Conservation (phyloP, 2,888 invertebrate species). For the Disparrhopalites patrizii region DNA sequence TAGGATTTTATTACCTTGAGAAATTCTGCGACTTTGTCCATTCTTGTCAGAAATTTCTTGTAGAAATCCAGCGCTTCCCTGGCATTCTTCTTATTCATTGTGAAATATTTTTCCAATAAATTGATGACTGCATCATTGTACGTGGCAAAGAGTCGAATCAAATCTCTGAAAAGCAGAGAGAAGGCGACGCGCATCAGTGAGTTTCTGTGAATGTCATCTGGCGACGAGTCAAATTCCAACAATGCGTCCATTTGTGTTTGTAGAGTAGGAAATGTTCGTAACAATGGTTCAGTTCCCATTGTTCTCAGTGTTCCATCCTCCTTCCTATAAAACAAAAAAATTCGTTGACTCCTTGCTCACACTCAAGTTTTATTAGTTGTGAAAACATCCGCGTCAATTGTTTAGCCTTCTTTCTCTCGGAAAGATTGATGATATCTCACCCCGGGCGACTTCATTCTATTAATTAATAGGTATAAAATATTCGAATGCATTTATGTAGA, state of each 20-base stretch:
- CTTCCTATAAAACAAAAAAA: slow-evolving; percentile 62
- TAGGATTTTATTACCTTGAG: slow-evolving; percentile 61
- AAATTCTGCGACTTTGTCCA: slow-evolving; percentile 98
- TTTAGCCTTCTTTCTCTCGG: not conserved
- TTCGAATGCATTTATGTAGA: slow-evolving; percentile 2
- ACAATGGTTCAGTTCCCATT: slow-evolving; percentile 94
- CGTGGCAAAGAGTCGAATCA: slow-evolving; percentile 97
- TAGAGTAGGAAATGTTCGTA: slow-evolving; percentile 92
- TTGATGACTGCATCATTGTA: slow-evolving; percentile 99
- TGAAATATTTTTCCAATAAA: slow-evolving; percentile 90
- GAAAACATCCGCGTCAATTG: not conserved
- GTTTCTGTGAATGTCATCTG: slow-evolving; percentile 88
- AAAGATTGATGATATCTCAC: not conserved
- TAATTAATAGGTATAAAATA: not conserved
- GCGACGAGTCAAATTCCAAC: slow-evolving; percentile 94
- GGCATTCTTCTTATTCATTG: slow-evolving; percentile 99
- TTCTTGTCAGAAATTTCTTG: slow-evolving; percentile 95
- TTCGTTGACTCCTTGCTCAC: not conserved
- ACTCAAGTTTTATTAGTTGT: too few species aligned
- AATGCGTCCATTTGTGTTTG: slow-evolving; percentile 93
- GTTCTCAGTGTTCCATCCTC: slow-evolving; percentile 95
- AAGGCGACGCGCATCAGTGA: slow-evolving; percentile 99
- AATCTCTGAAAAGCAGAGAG: slow-evolving; percentile 97
- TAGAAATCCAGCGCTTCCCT: slow-evolving; percentile 96
- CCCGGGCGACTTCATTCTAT: not conserved